Base-by-base conservation (phyloP, 2,113 vertebrate species). In the Clarias batrachus region DNA sequence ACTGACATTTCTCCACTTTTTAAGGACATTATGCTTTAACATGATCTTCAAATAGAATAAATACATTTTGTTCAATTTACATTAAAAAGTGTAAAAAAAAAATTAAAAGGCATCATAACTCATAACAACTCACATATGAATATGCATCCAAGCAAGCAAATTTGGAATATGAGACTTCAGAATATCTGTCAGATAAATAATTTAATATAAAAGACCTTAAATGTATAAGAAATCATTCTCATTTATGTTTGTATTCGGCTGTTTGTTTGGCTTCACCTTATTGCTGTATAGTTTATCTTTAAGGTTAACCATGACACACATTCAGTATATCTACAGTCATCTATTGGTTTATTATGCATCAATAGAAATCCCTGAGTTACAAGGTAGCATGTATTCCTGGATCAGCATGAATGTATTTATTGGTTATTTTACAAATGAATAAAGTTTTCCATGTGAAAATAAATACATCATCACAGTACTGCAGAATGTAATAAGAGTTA, bases 311-410 rank as follows among this genome's bases (percentile, higher is more conserved):
- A 27, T 57, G 27, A 19, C 12, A 23, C 30, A 81, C 79, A 79
- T 79, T 16, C 1, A 54, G 5, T 77, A 48, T 3, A 59, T 59
- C 13, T 60, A 3, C 63, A 41, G 37, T 37, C 13, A 48, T n/a
- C 48, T 82, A 27, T 48, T 48, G 23, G 33, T 82, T 82, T 27
- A 66, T 82, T 68, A 66, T 68, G n/a, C 81, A 82, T 66, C 81
- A 54, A 11, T 17, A 82, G 56, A 82, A 66, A 27, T 48, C 25
- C 63, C 25, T 70, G 63, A 54, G n/a, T 68, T 83, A 52, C 10
- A 63, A 23, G 7, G 19, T 74, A 79, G n/a, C 80, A 66, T 66
- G 25, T 30, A 23, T 27, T 54, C 13, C 7, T 27, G 52, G n/a
- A 33, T 30, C 10, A 56, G 1, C 54, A 8, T 65, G 10, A 37